phyloP scores from a whole-genome alignment of 1,140 invertebrate species.

The Oreohelix idahoensis region DNA sequence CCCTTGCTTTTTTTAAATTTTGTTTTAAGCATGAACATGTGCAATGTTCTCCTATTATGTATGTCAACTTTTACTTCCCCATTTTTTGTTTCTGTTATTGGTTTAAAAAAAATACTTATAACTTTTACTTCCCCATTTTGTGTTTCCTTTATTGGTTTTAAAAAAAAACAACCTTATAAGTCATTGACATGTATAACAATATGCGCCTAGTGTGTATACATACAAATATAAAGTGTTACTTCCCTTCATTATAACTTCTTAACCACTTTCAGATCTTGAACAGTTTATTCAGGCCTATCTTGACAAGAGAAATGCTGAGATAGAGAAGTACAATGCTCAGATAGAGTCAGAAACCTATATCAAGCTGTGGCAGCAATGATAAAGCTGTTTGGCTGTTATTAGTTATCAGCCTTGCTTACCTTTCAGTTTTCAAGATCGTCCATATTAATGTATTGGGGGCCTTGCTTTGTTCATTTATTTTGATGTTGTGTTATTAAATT shows the following conservation, averaged over 20 bases:
- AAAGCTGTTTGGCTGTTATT: neutral
- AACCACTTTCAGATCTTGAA: slow-evolving; percentile 52
- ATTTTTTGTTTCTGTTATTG: too few relatives aligned
- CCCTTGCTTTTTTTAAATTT: too few relatives aligned
- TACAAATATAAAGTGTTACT: too few relatives aligned
- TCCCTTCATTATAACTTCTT: neutral
- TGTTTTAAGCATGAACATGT: too few relatives aligned
- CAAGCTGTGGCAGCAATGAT: slow-evolving; percentile 54
- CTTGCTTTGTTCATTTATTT: neutral
- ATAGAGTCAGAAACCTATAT: slow-evolving; percentile 54
- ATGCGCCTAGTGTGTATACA: too few relatives aligned
- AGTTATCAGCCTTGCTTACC: neutral
- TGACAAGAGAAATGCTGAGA: slow-evolving; percentile 56
- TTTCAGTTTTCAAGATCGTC: neutral
- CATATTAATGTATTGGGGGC: neutral
- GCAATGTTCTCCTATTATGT: too few relatives aligned
- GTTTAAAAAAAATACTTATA: too few relatives aligned
- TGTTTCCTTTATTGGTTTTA: too few relatives aligned
- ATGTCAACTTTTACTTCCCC: too few relatives aligned
- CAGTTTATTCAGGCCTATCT: slow-evolving; percentile 57
- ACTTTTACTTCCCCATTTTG: too few relatives aligned
- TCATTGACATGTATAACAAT: too few relatives aligned
- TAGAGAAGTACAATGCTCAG: slow-evolving; percentile 54
- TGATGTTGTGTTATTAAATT: neutral
- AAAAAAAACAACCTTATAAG: too few relatives aligned